Base-by-base conservation (phyloP, 2,113 vertebrate genomes). In the Caranx melampygus region DNA sequence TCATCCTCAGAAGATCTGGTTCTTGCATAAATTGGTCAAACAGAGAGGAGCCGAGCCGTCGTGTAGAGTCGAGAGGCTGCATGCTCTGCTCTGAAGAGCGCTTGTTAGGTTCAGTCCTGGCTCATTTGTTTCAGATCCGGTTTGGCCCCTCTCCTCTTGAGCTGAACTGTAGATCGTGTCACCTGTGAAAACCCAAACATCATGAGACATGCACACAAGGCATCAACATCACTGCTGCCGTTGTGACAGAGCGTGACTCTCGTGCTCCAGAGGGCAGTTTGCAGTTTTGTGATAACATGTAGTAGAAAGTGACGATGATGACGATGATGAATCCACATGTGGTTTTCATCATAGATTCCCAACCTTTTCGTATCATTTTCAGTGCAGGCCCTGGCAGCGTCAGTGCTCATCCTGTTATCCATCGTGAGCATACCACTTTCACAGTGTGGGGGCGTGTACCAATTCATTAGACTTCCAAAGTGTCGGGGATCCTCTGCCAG, bases 391-490 rank as follows among this genome's bases (percentile, higher is more conserved):
- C 11, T 20, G 3, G 40, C 13, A 40, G 15, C 52, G n/a, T 79
- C 75, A 3, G 62, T 18, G 49, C 59, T 77, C 58, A 35, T 66
- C 72, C 57, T 76, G 58, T 80, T 63, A 70, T 78, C 61, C 55
- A 57, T 49, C 15, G 61, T 34, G 66, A 78, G 62, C 0, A 15
- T 52, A 69, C 60, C 75, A 26, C 73, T 80, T 68, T 85, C 75
- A 68, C 84, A 85, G 88, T 59, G 70, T 77, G 83, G 47, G 78
- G 82, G 83, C n/a, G 47, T 88, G 80, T 84, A 83, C 73, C 79
- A 67, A 82, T 89, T 90, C 81, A 90, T 90, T 89, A 89, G 62
- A 71, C 80, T 37, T 88, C 84, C 78, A 75, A 83, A 83, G 81
- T 75, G 77, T 82, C 82, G 58, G 75, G 68, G 68, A 84, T 87